phyloP scores from a whole-genome alignment of 2,797 vertebrate genomes.

The Benthosema pterotum region DNA sequence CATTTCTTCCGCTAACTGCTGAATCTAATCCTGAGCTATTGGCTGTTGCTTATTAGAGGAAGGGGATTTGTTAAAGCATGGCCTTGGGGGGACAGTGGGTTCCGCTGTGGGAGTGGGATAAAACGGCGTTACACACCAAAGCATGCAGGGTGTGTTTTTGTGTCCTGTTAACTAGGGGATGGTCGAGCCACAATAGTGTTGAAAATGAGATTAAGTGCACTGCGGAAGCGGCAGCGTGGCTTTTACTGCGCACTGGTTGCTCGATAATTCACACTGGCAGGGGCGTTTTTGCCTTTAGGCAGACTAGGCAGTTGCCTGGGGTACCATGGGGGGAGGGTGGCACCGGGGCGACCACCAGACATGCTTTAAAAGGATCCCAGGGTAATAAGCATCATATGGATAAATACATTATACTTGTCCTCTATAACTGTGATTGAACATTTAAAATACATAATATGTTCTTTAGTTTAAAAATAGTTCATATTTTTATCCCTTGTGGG shows the following conservation, averaged over 20 bases:
- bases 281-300: too few relatives aligned
- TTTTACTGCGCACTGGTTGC: constrained; percentile 19
- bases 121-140: constrained; percentile 42
- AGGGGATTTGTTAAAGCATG: constrained; percentile 63
- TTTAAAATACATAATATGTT: too few relatives aligned
- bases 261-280: background rate
- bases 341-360: too few relatives aligned
- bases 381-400: too few relatives aligned
- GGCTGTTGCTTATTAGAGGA: constrained; percentile 65
- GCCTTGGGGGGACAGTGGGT: constrained; percentile 56
- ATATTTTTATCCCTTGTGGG: too few relatives aligned
- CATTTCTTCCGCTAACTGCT: constrained; percentile 44
- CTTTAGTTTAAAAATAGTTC: too few relatives aligned
- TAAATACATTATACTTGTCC: too few relatives aligned
- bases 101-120: constrained; percentile 48
- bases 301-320: too few relatives aligned
- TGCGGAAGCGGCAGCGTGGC: constrained; percentile 16
- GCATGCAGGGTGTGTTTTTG: constrained; percentile 41
- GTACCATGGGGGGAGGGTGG: too few relatives aligned
- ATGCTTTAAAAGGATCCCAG: too few relatives aligned
- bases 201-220: constrained; percentile 56
- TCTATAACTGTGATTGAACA: too few relatives aligned
- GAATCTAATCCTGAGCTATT: constrained; percentile 64
- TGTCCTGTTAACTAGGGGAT: constrained; percentile 43
- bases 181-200: constrained; percentile 38